Base-by-base conservation (phyloP, 1,140 invertebrate species). In the Drosophila pachea region DNA sequence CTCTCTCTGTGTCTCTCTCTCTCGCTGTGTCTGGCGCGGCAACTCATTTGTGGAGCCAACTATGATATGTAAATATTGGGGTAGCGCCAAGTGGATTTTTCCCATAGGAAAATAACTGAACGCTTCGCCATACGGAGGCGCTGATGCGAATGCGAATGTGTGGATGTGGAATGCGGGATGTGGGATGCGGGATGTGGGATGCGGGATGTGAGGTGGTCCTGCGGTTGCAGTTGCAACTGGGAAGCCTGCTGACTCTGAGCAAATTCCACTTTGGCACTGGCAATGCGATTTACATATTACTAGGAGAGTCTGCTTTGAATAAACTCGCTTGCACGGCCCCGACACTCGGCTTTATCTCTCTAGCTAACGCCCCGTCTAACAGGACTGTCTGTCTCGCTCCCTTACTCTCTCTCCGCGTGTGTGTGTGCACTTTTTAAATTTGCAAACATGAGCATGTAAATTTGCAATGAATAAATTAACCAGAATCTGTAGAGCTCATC, bases 401-500 rank as follows among this genome's bases (percentile, higher is more conserved):
- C 31, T 38, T 14, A 9, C 7, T 29, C 6, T 47, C 14, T 35
- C n/a, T 14, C 11, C 45, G 22, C 4, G 31, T 56, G 65, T 50
- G 62, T 68, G 55, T 74, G 71, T 74, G 73, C 68, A 78, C 68
- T 82, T 83, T 83, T 83, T 83, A 83, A 84, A 84, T 84, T 83
- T 83, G 75, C 78, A 83, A 83, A 83, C 78, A 83, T 83, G 78
- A 83, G 78, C 72, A 83, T 83, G 78, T 78, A 84, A 84, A 84
- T 83, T 82, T 84, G 79, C 78, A 83, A 83, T 83, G 78, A 83
- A 83, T 83, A 83, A 83, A 83, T 83, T 83, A 83, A 84, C 71
- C 72, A 73, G 66, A 81, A 67, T 69, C 70, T 74, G 45, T 47
- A 48, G 38, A 53, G 42, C 52, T 49, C 43, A 35, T 36, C 43